Evolutionary conservation across 2,888 invertebrate species (phyloP).

Genomic region (Microctonus aethiopoides): DNA sequence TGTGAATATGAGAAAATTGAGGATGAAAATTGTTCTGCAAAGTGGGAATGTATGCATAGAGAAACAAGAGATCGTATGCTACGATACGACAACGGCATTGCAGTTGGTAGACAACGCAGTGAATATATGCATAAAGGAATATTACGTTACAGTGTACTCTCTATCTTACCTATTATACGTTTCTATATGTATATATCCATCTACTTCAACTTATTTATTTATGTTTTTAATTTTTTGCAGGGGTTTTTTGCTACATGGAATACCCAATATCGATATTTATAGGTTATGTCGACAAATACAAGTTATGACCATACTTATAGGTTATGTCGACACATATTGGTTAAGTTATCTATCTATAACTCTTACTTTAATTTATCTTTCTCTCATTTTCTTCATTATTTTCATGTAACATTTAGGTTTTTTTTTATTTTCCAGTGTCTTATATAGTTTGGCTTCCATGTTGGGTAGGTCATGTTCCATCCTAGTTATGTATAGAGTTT

Average conservation of each 20-base stretch:
- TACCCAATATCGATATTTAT: background rate
- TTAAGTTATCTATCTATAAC: background rate
- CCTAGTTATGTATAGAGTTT: background rate
- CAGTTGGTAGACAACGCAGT: background rate
- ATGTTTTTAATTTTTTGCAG: background rate
- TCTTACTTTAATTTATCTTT: background rate
- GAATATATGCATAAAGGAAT: background rate
- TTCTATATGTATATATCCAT: background rate
- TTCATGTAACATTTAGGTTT: background rate
- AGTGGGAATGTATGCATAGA: background rate
- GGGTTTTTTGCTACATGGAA: background rate
- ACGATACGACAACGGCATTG: background rate
- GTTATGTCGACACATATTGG: background rate
- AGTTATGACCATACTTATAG: too few relatives aligned
- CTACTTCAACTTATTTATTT: too few relatives aligned
- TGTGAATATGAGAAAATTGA: background rate
- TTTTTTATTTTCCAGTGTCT: background rate
- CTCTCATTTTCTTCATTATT: background rate
- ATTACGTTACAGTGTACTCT: background rate
- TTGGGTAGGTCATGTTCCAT: background rate
- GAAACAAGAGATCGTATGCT: background rate
- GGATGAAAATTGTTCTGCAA: background rate
- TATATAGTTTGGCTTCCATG: background rate
- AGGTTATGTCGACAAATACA: too few relatives aligned
- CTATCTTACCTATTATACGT: background rate